Conservation (phyloP, 2,888 invertebrate genomes). For the Tetropium fuscum region DNA sequence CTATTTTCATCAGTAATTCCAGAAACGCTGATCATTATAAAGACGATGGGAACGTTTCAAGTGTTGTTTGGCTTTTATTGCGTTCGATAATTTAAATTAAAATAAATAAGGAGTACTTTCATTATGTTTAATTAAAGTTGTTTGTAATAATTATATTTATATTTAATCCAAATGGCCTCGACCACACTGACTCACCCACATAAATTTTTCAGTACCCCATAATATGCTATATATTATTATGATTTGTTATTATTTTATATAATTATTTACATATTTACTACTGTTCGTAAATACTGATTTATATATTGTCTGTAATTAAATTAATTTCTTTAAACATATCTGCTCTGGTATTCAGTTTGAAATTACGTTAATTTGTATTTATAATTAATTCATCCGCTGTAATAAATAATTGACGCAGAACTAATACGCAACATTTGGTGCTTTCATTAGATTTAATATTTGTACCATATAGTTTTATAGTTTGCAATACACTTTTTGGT, state of each 20-base stretch:
- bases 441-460: slow-evolving; percentile 21
- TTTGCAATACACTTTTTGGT: too few species aligned
- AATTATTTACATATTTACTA: slow-evolving; percentile 29
- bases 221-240: slow-evolving; percentile 15
- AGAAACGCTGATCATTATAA: slow-evolving; percentile 5
- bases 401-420: slow-evolving; percentile 32
- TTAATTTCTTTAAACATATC: slow-evolving; percentile 36
- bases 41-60: slow-evolving; percentile 2
- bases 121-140: slow-evolving; percentile 32
- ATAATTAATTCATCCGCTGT: slow-evolving; percentile 35
- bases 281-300: slow-evolving; percentile 37
- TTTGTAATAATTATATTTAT: slow-evolving; percentile 33
- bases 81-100: slow-evolving; percentile 32
- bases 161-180: slow-evolving; percentile 30
- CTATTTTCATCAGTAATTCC: slow-evolving; percentile 9
- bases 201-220: slow-evolving; percentile 28
- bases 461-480: too few species aligned
- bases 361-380: slow-evolving; percentile 36
- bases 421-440: slow-evolving; percentile 29
- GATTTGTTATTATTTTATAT: slow-evolving; percentile 30
- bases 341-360: slow-evolving; percentile 31
- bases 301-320: slow-evolving; percentile 32
- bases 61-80: slow-evolving; percentile 22
- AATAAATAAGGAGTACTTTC: slow-evolving; percentile 31
- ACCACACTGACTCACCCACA: slow-evolving; percentile 28